Base-by-base conservation (phyloP, 2,113 vertebrate species). In the Hirundichthys speculiger region DNA sequence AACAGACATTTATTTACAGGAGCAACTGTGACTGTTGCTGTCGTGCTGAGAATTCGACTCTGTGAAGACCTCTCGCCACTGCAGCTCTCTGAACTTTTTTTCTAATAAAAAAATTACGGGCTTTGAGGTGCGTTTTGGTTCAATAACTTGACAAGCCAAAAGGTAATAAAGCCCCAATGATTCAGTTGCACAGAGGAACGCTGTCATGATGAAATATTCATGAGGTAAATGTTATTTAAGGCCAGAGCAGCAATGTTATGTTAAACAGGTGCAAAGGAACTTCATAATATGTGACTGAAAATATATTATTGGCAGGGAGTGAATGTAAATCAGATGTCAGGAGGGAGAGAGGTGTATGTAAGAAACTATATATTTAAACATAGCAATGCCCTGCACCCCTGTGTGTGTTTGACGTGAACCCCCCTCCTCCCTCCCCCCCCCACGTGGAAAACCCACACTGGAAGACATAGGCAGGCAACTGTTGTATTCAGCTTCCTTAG, bases 181-280 rank as follows among this genome's bases (percentile, higher is more conserved):
- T 52, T 64, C 62, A 38, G 65, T 46, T 48, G 25, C 64, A 71
- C 64, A 43, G 40, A 63, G 48, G 66, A 68, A 70, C 22, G 8
- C 45, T 67, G 61, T 78, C 52, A 55, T n/a, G 14, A 18, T 77
- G 52, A 85, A 76, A 81, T 83, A 79, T 77, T 82, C 67, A 82
- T 73, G 70, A 80, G 52, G 74, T 41, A 57, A 75, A 66, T 78
- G 61, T 70, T 69, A 61, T 75, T 72, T 80, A 65, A 72, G 66
- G 62, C 21, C 58, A 61, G 16, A 69, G 47, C 30, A 55, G 69
- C 45, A 69, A 12, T 75, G 63, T 43, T 47, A n/a, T 48, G 65
- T 67, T 63, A 63, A 27, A 58, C 60, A 67, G 68, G 75, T 79
- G 67, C 50, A 64, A 53, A 63, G 47, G 19, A 51, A 45, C 38